These are phyloP conservation scores for Ascaphus truei DNA, from an alignment of 2,113 vertebrate genomes.

Conservation along the genomic window DNA sequence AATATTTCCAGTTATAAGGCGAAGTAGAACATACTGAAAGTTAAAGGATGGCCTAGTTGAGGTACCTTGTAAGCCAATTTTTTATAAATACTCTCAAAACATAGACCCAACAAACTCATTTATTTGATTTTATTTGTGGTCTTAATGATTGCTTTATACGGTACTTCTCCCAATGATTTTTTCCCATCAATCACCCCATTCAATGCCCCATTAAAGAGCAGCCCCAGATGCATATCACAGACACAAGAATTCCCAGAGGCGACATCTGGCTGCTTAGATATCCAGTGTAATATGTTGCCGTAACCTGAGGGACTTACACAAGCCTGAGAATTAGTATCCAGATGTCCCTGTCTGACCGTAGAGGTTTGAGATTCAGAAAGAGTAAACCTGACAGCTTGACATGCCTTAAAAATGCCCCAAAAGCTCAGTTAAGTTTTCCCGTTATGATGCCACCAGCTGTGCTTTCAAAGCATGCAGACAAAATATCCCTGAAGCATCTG, in stretches of 20 bases:
- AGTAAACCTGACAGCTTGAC: conserved; percentile 4
- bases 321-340: not conserved
- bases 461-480: not conserved
- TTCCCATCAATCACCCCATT: too few species aligned
- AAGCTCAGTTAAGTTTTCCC: not conserved
- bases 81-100: too few species aligned
- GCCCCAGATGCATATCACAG: not conserved
- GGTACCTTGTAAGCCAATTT: too few species aligned
- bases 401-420: not conserved
- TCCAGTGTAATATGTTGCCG: not conserved
- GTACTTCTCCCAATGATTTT: too few species aligned
- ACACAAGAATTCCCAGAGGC: not conserved
- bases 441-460: conserved; percentile 15
- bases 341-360: not conserved
- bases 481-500: not conserved
- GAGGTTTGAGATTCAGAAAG: not conserved
- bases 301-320: not conserved
- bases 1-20: too few species aligned
- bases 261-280: not conserved
- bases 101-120: too few species aligned
- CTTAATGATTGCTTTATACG: too few species aligned
- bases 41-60: too few species aligned
- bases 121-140: too few species aligned
- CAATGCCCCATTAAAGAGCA: too few species aligned
- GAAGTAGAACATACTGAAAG: too few species aligned